Evolutionary conservation across 2,797 vertebrate genomes (phyloP), one percentile per base, ranked within the genome.

Genomic region (Eulemur mongoz): DNA sequence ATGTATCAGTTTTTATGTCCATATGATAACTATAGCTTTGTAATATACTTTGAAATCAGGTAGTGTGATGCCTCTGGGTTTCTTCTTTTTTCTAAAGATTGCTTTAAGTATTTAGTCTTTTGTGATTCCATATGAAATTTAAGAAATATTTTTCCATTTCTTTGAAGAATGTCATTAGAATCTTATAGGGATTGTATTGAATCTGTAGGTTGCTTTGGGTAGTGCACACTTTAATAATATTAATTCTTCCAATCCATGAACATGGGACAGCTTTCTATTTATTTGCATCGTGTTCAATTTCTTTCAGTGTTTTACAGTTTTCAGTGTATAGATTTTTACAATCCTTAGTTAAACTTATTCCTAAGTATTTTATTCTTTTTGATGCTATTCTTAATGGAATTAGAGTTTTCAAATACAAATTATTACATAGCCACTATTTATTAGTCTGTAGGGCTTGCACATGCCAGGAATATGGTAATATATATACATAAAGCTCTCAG

Each of bases 371-470:
- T 40, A 72, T 18, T 80, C 8, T 63, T 76, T 80, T 32, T 50
- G 25, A n/a, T 85, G 48, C 17, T 93, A n/a, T 35, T 73, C 2
- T 43, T 69, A 80, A 35, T 93, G 9, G 27, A 80, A 63, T 80
- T 70, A 20, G 9, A 59, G 45, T 92, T 81, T 89, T 83, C 43
- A 87, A 92, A 88, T 35, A 94, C 59, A 96, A 95, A 92, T 91
- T 95, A 87, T 85, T 84, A 70, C 17, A 70, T 52, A 93, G 75
- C 30, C 63, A 75, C 63, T 87, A 23, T 80, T 87, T 76, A 88
- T 91, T 91, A 78, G 45, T 69, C 85, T 90, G 20, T 79, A 82
- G 5, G 67, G 27, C 35, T 80, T 63, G 32, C 27, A 80, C 45
- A 80, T 89, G 35, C 52, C 40, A 90, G n/a, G 52, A 89, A 81